Conservation (phyloP, 2,113 vertebrate genomes). For the Scomber scombrus region DNA sequence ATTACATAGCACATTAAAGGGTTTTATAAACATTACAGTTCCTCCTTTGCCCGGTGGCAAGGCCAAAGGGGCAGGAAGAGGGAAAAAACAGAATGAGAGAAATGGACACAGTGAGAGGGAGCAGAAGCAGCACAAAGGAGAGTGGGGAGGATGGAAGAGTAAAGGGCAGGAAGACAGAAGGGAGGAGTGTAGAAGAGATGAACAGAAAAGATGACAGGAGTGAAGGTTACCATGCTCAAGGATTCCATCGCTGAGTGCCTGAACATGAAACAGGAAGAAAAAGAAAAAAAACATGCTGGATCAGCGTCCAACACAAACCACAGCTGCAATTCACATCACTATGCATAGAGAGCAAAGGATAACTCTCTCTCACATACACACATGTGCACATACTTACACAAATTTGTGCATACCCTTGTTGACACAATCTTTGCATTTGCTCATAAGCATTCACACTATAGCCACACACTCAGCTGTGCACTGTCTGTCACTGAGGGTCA, state of each 20-base stretch:
- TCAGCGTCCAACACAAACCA: constrained; percentile 82
- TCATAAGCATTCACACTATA: constrained; percentile 50
- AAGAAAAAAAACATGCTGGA: constrained; percentile 65
- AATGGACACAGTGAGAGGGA: constrained; percentile 55
- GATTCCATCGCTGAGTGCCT: constrained; percentile 74
- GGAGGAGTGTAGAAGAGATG: constrained; percentile 59
- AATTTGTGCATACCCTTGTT: constrained; percentile 41
- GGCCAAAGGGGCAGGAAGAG: constrained; percentile 73
- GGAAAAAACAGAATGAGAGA: constrained; percentile 63
- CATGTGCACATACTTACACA: constrained; percentile 35
- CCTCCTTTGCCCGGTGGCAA: constrained; percentile 81
- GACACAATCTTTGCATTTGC: constrained; percentile 57
- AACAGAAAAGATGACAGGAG: constrained; percentile 71
- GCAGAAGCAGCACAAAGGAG: constrained; percentile 55
- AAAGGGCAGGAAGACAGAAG: constrained; percentile 51
- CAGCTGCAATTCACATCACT: constrained; percentile 84
- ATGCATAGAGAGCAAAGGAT: constrained; percentile 59
- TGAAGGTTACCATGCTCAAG: constrained; percentile 74
- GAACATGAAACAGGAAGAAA: constrained; percentile 75
- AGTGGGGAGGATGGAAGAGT: constrained; percentile 46
- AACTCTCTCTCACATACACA: constrained; percentile 29
- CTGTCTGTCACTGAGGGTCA: constrained; percentile 71
- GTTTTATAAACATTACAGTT: constrained; percentile 86
- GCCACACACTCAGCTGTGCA: constrained; percentile 67
- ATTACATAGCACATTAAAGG: constrained; percentile 88